phyloP scores from a whole-genome alignment of 2,888 invertebrate genomes.

The Matsumyia berberina region DNA sequence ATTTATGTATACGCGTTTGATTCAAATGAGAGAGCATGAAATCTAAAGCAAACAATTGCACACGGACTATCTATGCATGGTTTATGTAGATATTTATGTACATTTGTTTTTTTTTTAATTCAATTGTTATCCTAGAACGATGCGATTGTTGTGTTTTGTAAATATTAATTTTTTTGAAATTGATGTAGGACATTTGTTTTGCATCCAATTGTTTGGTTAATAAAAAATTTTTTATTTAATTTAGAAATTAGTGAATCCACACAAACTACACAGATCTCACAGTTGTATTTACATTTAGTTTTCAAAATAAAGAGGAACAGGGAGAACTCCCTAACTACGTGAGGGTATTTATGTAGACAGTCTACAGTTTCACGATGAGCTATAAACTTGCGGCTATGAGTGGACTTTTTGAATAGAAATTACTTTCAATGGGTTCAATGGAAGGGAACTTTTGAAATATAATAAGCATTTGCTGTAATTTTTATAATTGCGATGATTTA shows the following conservation, averaged over 20 bases:
- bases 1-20: background rate
- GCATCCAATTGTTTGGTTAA: slow-evolving; percentile 16
- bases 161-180: slow-evolving; percentile 3
- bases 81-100: slow-evolving; percentile 27
- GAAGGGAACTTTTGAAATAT: too few species aligned
- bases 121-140: slow-evolving; percentile 23
- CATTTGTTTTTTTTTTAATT: slow-evolving; percentile 14
- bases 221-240: slow-evolving; percentile 31
- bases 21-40: slow-evolving; percentile 44
- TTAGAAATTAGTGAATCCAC: slow-evolving; percentile 28
- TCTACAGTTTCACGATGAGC: background rate
- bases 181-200: slow-evolving; percentile 6
- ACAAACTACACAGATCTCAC: slow-evolving; percentile 34
- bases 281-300: slow-evolving; percentile 18
- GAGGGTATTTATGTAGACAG: background rate
- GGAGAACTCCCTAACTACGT: background rate
- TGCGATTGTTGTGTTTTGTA: slow-evolving; percentile 28
- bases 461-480: too few species aligned
- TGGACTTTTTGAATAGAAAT: background rate
- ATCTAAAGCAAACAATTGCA: slow-evolving; percentile 54
- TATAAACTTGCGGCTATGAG: background rate
- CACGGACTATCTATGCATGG: slow-evolving; percentile 37
- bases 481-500: too few species aligned
- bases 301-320: background rate
- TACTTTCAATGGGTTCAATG: too few species aligned